Evolutionary conservation across 2,797 vertebrate genomes (phyloP), one percentile per base, ranked within the genome.

Genomic region (Megalops cyprinoides): DNA sequence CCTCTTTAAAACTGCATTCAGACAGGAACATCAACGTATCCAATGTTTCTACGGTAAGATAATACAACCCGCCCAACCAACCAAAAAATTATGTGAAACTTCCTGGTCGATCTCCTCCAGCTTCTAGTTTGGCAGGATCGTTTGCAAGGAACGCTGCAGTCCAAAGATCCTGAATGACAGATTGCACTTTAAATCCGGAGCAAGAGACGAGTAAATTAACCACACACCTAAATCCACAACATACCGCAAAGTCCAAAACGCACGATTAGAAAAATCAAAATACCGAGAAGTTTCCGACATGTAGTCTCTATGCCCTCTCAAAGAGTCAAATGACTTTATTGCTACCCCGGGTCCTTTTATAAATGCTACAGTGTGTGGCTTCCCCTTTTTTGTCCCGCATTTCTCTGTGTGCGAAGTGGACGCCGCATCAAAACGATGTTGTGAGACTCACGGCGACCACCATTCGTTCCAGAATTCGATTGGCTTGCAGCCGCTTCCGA

Each of bases 401-500:
- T 60, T 80, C 65, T 60, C 65, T 42, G 42, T 44, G 51, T 55
- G 53, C 37, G 37, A 23, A 80, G 15, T 80, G 55, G 58, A 9
- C 49, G 37, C 34, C 37, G 51, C 69, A 60, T 74, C 51, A 74
- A 74, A 74, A 74, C 34, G 69, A 48, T 56, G 79, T 49, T 42
- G 23, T 14, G 28, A 62, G 71, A 56, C n/a, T 39, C 53, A 46
- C 39, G 51, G 14, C 18, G 71, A 31, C 79, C 53, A 74, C 53
- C 53, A 28, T 74, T 75, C 51, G 42, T 58, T 44, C 82, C 87
- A 91, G 86, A 89, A 87, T 90, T 87, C 90, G 91, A 95, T 94
- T 93, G 92, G 92, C 91, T 90, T 90, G 80, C 76, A 56, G 62
- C 82, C 85, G 82, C 81, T 81, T 82, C 86, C 89, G 89, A 93